A percentile compares a stretch with the other conserved stretches of the same genome.
Conservation (phyloP, 2,888 invertebrate genomes). For the Sclerodermus sp. region DNA sequence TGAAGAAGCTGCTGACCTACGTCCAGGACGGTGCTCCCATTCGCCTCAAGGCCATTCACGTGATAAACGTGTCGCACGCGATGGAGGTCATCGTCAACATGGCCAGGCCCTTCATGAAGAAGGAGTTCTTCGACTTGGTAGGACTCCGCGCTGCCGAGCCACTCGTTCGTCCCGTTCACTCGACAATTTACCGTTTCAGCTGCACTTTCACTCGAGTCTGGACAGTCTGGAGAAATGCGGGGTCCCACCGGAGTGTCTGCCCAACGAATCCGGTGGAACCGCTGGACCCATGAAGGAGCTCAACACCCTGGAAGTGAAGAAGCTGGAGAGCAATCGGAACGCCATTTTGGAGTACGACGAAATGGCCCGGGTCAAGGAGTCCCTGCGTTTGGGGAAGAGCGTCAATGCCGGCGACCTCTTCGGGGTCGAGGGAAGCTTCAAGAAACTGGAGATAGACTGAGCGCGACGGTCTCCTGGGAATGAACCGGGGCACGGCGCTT, state of each 20-base stretch:
- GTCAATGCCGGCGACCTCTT: conserved; percentile 65
- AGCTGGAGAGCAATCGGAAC: conserved; percentile 49
- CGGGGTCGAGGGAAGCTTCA: conserved; percentile 74
- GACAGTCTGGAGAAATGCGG: conserved; percentile 57
- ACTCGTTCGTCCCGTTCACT: background rate
- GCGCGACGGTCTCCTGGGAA: too few relatives aligned
- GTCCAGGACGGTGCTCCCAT: conserved; percentile 72
- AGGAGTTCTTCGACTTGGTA: conserved; percentile 60
- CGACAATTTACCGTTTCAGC: conserved; percentile 24
- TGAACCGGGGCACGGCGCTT: too few relatives aligned
- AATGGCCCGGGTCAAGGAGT: conserved; percentile 63
- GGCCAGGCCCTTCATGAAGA: conserved; percentile 72
- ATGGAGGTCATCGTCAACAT: conserved; percentile 71
- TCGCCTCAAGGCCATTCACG: conserved; percentile 69
- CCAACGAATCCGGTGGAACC: conserved; percentile 68
- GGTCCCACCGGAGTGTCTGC: conserved; percentile 63
- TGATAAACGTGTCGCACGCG: conserved; percentile 68
- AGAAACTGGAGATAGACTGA: conserved; percentile 71
- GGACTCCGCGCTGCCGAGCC: conserved; percentile 7
- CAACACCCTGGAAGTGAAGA: conserved; percentile 34
- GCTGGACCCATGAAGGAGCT: conserved; percentile 50
- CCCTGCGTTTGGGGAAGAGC: conserved; percentile 64
- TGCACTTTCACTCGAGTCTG: conserved; percentile 60
- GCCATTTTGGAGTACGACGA: conserved; percentile 59
- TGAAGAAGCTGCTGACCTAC: conserved; percentile 70